Evolutionary conservation across 1,140 invertebrate genomes (phyloP).

Genomic region (Drosophila simulans): DNA sequence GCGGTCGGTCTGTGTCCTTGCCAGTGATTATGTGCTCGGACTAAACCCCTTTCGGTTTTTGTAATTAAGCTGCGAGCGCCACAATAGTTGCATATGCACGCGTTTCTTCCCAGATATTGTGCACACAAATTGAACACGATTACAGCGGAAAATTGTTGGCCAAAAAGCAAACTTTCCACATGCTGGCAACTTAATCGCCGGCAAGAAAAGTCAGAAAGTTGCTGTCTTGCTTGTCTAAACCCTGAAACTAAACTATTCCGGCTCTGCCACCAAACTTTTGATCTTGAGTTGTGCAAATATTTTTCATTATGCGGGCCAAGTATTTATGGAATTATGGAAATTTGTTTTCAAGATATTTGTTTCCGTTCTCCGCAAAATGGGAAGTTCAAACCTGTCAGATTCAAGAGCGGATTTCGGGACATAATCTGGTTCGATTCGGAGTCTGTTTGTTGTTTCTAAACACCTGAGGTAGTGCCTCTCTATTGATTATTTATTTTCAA

Average conservation of each 20-base stretch:
- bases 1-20: constrained; percentile 35
- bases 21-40: constrained; percentile 46
- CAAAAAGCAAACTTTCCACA: constrained; percentile 49
- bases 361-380: neutral
- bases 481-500: too few relatives aligned
- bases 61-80: constrained; percentile 58
- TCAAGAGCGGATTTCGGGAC: constrained; percentile 2
- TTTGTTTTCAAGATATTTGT: constrained; percentile 66
- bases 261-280: constrained; percentile 68
- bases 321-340: constrained; percentile 78
- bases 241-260: constrained; percentile 60
- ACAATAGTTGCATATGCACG: constrained; percentile 32
- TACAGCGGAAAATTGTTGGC: constrained; percentile 46
- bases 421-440: constrained; percentile 7
- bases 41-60: constrained; percentile 45
- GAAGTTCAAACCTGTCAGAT: neutral
- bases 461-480: neutral
- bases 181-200: constrained; percentile 66
- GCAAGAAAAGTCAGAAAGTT: constrained; percentile 51
- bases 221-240: constrained; percentile 27
- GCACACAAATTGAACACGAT: constrained; percentile 52
- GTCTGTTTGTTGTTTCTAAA: neutral
- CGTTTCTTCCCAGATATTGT: constrained; percentile 23
- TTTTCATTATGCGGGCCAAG: constrained; percentile 66
- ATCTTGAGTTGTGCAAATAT: constrained; percentile 67